Conservation (phyloP, 2,797 vertebrate genomes). For the Gallinago stenura region DNA sequence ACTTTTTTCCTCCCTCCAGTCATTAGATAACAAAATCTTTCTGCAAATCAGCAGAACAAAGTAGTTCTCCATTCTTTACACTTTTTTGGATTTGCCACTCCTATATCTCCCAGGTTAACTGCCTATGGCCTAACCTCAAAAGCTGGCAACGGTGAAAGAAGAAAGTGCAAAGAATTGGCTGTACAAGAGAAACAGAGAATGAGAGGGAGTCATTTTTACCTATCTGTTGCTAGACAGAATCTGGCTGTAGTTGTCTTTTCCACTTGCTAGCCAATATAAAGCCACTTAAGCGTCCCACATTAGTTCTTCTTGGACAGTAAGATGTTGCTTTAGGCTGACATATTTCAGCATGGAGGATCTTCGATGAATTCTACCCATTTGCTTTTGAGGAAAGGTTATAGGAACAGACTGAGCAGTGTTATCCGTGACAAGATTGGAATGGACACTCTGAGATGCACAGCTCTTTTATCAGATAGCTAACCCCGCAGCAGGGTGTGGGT, state of each 20-base stretch:
- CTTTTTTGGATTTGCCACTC: neutral
- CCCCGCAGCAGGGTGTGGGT: neutral
- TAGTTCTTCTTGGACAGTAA: neutral
- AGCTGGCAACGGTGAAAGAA: neutral
- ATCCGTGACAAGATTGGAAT: neutral
- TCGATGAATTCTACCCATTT: neutral
- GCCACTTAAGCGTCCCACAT: neutral
- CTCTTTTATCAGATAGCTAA: neutral
- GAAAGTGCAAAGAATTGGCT: neutral
- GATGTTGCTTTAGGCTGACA: neutral
- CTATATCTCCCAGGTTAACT: neutral
- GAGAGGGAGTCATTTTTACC: neutral
- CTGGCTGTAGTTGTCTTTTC: neutral
- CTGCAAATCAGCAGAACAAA: neutral
- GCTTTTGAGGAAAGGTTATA: neutral
- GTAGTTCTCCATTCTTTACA: neutral
- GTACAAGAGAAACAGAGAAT: neutral
- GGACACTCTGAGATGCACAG: neutral
- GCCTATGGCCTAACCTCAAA: neutral
- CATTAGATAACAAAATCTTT: neutral
- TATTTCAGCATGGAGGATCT: neutral
- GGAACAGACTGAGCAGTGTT: neutral
- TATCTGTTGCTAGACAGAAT: neutral
- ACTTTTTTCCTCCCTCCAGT: neutral
- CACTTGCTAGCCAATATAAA: neutral